Conservation (phyloP, 2,797 vertebrate genomes). For the Iguana delicatissima region DNA sequence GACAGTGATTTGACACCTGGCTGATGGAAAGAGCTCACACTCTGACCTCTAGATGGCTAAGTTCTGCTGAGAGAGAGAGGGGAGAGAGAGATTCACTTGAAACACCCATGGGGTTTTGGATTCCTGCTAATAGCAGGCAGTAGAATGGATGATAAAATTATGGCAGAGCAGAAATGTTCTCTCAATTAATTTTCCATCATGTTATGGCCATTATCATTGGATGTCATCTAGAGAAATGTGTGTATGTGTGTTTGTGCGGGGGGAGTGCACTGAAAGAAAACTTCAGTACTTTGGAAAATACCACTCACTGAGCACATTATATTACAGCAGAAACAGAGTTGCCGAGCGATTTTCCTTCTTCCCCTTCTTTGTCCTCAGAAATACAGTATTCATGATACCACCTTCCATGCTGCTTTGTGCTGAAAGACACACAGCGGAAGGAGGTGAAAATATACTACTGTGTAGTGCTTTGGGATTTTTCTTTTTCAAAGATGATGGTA, state of each 20-base stretch:
- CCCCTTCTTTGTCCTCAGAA: neutral
- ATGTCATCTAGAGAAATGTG: constrained; percentile 75
- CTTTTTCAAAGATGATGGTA: neutral
- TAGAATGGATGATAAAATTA: constrained; percentile 79
- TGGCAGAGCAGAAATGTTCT: constrained; percentile 75
- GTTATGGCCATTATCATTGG: constrained; percentile 81
- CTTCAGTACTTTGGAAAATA: constrained; percentile 66
- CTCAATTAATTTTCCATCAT: constrained; percentile 84
- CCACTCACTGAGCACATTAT: constrained; percentile 60
- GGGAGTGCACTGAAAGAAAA: constrained; percentile 47
- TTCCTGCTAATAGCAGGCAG: constrained; percentile 80
- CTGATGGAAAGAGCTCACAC: constrained; percentile 76
- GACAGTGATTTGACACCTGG: constrained; percentile 80
- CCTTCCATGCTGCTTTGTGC: constrained; percentile 55
- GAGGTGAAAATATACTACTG: neutral
- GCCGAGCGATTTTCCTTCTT: constrained; percentile 41
- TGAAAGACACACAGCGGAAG: neutral
- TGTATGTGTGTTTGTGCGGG: too few species aligned
- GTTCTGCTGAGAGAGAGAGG: constrained; percentile 69
- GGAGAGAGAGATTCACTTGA: constrained; percentile 72
- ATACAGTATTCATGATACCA: constrained; percentile 65
- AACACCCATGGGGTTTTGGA: constrained; percentile 78
- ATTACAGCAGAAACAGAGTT: constrained; percentile 53
- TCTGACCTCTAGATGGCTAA: constrained; percentile 74
- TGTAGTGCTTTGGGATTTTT: neutral